These are phyloP conservation scores for Leuciscus waleckii DNA, from an alignment of 2,797 vertebrate species.

Conservation along the genomic window DNA sequence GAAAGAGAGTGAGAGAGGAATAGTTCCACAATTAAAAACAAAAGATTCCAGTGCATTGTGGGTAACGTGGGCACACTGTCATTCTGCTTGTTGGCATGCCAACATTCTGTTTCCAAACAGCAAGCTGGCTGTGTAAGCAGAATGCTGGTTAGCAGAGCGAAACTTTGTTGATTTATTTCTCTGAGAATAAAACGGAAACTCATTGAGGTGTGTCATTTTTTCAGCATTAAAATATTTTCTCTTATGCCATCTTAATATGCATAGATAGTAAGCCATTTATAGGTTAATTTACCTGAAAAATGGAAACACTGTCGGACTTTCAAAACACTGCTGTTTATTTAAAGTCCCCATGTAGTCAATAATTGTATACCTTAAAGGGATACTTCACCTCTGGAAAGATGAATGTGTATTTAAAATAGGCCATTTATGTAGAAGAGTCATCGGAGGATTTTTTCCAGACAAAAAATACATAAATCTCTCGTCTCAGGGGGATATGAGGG, in stretches of 20 bases:
- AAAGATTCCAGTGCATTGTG: constrained; percentile 35
- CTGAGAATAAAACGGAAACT: background rate
- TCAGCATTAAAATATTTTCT: background rate
- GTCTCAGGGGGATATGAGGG: no score
- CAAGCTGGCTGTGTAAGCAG: constrained; percentile 35
- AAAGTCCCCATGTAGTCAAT: no score
- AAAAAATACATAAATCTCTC: no score
- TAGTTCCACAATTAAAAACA: background rate
- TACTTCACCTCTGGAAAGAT: no score
- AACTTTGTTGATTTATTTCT: constrained; percentile 24
- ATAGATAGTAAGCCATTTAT: background rate
- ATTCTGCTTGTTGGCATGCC: constrained; percentile 29
- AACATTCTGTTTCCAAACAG: constrained; percentile 49
- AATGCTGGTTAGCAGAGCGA: constrained; percentile 1
- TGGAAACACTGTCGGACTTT: background rate
- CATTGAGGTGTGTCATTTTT: background rate
- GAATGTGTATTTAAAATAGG: no score
- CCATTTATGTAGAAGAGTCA: no score
- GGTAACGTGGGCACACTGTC: constrained; percentile 35
- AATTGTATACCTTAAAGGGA: no score
- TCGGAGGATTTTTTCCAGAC: no score
- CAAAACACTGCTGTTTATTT: constrained; percentile 1
- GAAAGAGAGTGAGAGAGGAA: constrained; percentile 10
- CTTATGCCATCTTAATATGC: background rate
- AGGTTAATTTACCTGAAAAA: background rate